Evolutionary conservation across 2,888 invertebrate genomes (phyloP).

Genomic region (Eurois occulta): DNA sequence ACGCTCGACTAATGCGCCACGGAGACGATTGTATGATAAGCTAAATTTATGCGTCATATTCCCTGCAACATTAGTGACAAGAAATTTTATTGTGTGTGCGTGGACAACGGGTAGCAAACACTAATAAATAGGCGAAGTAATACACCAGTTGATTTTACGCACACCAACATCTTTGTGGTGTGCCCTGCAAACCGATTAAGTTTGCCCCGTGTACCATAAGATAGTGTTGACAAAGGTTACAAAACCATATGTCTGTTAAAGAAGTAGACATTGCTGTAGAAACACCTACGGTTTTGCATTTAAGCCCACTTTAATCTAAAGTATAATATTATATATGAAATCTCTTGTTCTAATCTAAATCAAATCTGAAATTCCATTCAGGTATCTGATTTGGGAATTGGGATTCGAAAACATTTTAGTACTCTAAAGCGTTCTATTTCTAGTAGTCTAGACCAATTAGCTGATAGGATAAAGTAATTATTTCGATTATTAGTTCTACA

Average conservation of each 20-base stretch:
- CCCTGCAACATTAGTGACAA: too few relatives aligned
- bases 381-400: conserved; percentile 2
- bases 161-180: too few relatives aligned
- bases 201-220: too few relatives aligned
- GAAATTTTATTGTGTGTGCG: too few relatives aligned
- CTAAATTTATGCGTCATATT: too few relatives aligned
- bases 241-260: background rate
- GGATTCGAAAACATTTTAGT: background rate
- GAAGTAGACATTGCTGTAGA: background rate
- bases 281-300: background rate
- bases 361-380: background rate
- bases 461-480: conserved; percentile 10
- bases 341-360: background rate
- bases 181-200: too few relatives aligned
- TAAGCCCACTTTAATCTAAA: background rate
- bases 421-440: background rate
- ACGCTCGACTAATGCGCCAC: too few relatives aligned
- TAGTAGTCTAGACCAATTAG: background rate
- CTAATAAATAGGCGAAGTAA: too few relatives aligned
- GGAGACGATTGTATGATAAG: too few relatives aligned
- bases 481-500: background rate
- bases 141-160: too few relatives aligned
- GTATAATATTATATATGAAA: background rate
- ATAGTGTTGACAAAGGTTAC: too few relatives aligned
- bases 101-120: too few relatives aligned